These are phyloP conservation scores for Sander vitreus DNA, from an alignment of 2,113 vertebrate genomes.

Conservation along the genomic window DNA sequence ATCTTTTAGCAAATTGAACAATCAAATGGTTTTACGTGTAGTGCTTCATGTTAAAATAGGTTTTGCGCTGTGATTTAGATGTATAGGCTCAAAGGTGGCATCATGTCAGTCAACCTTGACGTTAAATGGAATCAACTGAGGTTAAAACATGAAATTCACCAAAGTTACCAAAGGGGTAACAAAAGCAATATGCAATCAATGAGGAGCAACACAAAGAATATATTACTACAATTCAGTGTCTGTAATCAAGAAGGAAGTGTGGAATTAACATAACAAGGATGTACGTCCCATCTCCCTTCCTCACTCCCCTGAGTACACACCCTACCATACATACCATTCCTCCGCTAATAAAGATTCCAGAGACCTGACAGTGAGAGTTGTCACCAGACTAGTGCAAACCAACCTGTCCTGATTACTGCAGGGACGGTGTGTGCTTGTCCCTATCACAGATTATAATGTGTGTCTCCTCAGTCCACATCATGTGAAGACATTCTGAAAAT, in stretches of 20 bases:
- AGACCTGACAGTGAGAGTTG: conserved; percentile 12
- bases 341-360: conserved; percentile 19
- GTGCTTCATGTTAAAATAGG: background rate
- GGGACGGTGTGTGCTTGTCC: background rate
- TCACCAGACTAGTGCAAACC: background rate
- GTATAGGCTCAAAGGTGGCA: background rate
- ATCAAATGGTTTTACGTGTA: background rate
- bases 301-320: background rate
- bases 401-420: background rate
- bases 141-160: background rate
- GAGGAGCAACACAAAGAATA: background rate
- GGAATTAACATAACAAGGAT: background rate
- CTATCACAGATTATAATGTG: background rate
- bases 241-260: background rate
- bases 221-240: background rate
- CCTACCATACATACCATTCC: background rate
- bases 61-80: conserved; percentile 5
- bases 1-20: background rate
- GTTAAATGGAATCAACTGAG: background rate
- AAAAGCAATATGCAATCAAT: background rate
- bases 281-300: background rate
- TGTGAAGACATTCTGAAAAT: background rate
- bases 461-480: background rate
- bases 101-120: background rate
- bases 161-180: background rate